Evolutionary conservation across 2,888 invertebrate species (phyloP).

Genomic region (Podabrus alpinus): DNA sequence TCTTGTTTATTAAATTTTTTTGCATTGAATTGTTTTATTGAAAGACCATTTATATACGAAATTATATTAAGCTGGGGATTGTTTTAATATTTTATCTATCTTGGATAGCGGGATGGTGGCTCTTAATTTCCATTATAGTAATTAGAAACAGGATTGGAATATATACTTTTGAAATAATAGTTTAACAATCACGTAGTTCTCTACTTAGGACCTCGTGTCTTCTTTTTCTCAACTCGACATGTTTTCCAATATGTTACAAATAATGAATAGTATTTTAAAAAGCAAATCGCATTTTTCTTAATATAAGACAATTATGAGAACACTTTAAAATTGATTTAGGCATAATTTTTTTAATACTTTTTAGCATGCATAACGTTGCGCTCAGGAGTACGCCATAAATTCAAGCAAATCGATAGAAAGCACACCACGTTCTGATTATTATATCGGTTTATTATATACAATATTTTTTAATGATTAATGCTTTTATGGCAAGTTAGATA

Average conservation of each 20-base stretch:
- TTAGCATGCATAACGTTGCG: slow-evolving; percentile 37
- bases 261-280: background rate
- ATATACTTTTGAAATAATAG: background rate
- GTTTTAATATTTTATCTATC: background rate
- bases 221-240: background rate
- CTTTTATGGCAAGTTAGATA: background rate
- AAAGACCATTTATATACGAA: background rate
- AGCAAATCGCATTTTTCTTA: background rate
- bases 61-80: background rate
- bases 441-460: slow-evolving; percentile 42
- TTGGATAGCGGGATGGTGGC: background rate
- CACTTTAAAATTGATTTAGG: slow-evolving; percentile 13
- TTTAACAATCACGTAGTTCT: background rate
- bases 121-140: background rate
- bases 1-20: background rate
- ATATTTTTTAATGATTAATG: slow-evolving; percentile 41
- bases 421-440: slow-evolving; percentile 42
- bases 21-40: background rate
- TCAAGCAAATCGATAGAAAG: slow-evolving; percentile 35
- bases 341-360: background rate
- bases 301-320: background rate
- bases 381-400: slow-evolving; percentile 32
- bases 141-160: background rate
- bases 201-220: background rate
- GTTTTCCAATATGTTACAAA: too few species aligned